phyloP scores from a whole-genome alignment of 2,888 invertebrate species.

The Osedax fenrisi region DNA sequence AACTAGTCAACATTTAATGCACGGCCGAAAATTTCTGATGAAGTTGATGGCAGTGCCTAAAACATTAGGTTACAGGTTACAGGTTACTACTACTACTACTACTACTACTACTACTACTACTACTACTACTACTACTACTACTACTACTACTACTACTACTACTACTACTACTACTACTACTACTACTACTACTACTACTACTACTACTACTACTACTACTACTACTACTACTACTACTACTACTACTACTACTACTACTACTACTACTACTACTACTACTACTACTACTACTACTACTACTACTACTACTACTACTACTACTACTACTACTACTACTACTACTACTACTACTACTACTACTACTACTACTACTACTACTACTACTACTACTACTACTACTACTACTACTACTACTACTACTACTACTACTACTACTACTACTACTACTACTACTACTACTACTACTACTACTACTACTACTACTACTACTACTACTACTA shows the following conservation, averaged over 20 bases:
- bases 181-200: conserved; percentile 29
- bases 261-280: conserved; percentile 6
- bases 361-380: conserved; percentile 5
- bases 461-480: conserved; percentile 19
- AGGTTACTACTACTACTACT: no score
- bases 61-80: no score
- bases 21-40: no score
- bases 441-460: conserved; percentile 18
- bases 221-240: background rate
- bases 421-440: no score
- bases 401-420: background rate
- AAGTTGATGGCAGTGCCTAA: no score
- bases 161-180: conserved; percentile 28
- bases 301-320: conserved; percentile 9
- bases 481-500: conserved; percentile 21
- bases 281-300: conserved; percentile 10
- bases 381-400: background rate
- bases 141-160: conserved; percentile 29
- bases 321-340: conserved; percentile 13
- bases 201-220: background rate
- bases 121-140: conserved; percentile 29
- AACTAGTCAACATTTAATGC: no score
- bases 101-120: no score
- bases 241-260: background rate
- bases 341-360: conserved; percentile 1